Evolutionary conservation across 2,113 vertebrate genomes (phyloP).

Genomic region (Rhizomys pruinosus): DNA sequence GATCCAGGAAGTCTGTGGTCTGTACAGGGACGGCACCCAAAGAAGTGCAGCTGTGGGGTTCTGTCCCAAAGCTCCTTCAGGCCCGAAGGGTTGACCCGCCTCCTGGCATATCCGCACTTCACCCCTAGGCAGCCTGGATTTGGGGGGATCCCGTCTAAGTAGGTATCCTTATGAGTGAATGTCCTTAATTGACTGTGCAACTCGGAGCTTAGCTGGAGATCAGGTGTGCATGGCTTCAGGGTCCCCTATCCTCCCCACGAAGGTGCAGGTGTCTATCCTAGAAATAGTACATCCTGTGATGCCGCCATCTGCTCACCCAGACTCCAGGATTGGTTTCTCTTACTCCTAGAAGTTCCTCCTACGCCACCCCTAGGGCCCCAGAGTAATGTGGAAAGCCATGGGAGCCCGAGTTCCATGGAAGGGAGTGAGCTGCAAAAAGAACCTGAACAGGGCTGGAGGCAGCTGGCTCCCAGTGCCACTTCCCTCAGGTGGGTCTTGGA

Average conservation of each 20-base stretch:
- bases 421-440: background rate
- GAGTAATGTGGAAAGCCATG: background rate
- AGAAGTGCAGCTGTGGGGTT: background rate
- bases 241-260: background rate
- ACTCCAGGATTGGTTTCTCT: background rate
- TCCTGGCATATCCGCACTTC: background rate
- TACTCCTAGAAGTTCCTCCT: background rate
- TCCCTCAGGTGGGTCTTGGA: background rate
- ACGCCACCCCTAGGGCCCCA: background rate
- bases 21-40: background rate
- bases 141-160: constrained; percentile 37
- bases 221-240: background rate
- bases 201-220: constrained; percentile 21
- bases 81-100: background rate
- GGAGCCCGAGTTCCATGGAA: constrained; percentile 12
- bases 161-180: constrained; percentile 21
- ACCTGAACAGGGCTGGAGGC: background rate
- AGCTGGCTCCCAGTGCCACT: background rate
- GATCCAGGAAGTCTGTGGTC: background rate
- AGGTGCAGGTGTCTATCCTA: no score
- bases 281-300: no score
- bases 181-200: constrained; percentile 36
- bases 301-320: no score
- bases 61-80: background rate
- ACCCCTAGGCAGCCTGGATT: background rate